These are phyloP conservation scores for Lemur catta DNA, from an alignment of 2,797 vertebrate genomes.

Conservation along the genomic window DNA sequence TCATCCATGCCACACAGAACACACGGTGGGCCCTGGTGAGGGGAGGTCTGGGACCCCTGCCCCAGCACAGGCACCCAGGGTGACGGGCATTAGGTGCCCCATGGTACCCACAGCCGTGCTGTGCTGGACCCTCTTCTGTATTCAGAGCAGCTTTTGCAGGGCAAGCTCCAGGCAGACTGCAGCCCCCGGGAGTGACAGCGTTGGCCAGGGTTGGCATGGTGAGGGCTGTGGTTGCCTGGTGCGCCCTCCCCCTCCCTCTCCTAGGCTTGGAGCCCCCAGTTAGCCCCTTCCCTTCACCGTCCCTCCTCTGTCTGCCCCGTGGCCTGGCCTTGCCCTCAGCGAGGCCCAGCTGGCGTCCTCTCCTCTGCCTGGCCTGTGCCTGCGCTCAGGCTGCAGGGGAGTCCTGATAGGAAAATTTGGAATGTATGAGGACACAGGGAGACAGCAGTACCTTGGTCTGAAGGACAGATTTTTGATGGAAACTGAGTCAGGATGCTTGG, in stretches of 20 bases:
- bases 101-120: no score
- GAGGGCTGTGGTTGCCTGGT: not conserved
- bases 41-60: not conserved
- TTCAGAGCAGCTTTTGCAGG: not conserved
- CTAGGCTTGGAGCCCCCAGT: not conserved
- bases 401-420: not conserved
- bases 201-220: not conserved
- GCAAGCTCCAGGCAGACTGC: not conserved
- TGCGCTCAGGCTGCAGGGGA: not conserved
- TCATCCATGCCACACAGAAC: not conserved
- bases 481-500: not conserved
- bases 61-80: rapidly evolving
- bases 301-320: rapidly evolving
- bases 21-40: not conserved
- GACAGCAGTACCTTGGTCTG: not conserved
- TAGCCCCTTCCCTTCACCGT: not conserved
- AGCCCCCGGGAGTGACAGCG: rapidly evolving
- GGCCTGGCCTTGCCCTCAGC: not conserved
- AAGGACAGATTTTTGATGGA: not conserved
- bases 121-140: no score
- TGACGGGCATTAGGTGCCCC: not conserved
- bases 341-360: not conserved
- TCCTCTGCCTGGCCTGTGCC: not conserved
- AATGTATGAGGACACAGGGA: not conserved
- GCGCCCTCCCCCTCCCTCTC: rapidly evolving